A percentile compares a stretch with the other conserved stretches of the same genome.
These are phyloP conservation scores for Garrulus glandarius DNA, from an alignment of 2,797 vertebrate species.

Conservation along the genomic window DNA sequence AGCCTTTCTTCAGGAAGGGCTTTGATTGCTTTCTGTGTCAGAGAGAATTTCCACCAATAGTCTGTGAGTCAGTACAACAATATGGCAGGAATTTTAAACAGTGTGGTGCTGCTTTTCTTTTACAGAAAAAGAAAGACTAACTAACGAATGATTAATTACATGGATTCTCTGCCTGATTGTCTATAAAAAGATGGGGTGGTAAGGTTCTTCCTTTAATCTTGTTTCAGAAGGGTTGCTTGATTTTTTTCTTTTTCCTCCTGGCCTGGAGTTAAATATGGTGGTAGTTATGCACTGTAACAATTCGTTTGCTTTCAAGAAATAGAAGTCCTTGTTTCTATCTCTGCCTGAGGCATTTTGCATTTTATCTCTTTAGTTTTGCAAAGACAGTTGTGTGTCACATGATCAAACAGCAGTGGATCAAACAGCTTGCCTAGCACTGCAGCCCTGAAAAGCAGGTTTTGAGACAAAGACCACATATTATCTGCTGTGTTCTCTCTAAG, in stretches of 20 bases:
- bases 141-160: constrained; percentile 55
- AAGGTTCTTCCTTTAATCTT: constrained; percentile 50
- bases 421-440: neutral
- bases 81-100: constrained; percentile 57
- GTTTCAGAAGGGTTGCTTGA: constrained; percentile 21
- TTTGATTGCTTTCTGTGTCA: constrained; percentile 33
- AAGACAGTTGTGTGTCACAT: constrained; percentile 17
- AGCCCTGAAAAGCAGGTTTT: constrained; percentile 8
- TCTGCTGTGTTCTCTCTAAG: neutral
- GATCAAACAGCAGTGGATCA: constrained; percentile 52
- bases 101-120: neutral
- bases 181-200: neutral
- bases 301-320: constrained; percentile 39
- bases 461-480: neutral
- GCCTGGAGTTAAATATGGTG: constrained; percentile 39
- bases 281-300: constrained; percentile 23
- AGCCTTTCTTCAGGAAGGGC: neutral
- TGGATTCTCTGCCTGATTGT: constrained; percentile 5
- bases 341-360: constrained; percentile 32
- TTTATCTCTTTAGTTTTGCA: constrained; percentile 47
- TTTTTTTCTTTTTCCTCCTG: neutral
- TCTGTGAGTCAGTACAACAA: constrained; percentile 21
- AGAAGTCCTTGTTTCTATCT: constrained; percentile 24
- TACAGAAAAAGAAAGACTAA: constrained; percentile 19
- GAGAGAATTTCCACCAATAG: constrained; percentile 18